Percentiles rank a stretch among this genome's conserved stretches.
These are phyloP conservation scores for Sebastes nivosus DNA, from an alignment of 2,797 vertebrate genomes.

Conservation along the genomic window DNA sequence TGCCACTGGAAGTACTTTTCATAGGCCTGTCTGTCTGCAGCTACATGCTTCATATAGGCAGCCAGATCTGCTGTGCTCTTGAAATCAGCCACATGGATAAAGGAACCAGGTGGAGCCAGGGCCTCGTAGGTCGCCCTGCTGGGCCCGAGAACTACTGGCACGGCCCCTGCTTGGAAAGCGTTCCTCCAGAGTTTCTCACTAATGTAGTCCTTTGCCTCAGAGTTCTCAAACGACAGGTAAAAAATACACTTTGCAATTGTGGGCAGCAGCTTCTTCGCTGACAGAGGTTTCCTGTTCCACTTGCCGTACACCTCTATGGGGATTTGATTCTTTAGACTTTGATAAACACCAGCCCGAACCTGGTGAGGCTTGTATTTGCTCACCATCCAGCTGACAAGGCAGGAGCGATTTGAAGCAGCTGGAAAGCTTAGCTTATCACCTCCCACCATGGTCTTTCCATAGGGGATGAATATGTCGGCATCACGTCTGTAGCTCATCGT, in stretches of 20 bases:
- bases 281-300: conserved; percentile 76
- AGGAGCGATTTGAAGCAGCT: conserved; percentile 73
- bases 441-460: conserved; percentile 81
- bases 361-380: conserved; percentile 83
- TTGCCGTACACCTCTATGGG: conserved; percentile 85
- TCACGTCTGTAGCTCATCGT: conserved; percentile 89
- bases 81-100: conserved; percentile 90
- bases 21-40: conserved; percentile 76
- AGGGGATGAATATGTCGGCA: conserved; percentile 89
- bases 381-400: conserved; percentile 88
- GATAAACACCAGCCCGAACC: conserved; percentile 78
- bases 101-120: conserved; percentile 82
- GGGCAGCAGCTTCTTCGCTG: conserved; percentile 77
- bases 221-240: conserved; percentile 93
- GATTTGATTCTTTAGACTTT: conserved; percentile 78
- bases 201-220: conserved; percentile 88
- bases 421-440: not conserved
- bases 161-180: conserved; percentile 77
- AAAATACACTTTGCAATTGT: conserved; percentile 85
- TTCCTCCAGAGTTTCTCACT: conserved; percentile 94
- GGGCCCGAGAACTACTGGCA: conserved; percentile 90
- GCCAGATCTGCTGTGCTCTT: conserved; percentile 79
- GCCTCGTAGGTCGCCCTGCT: conserved; percentile 83
- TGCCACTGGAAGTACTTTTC: conserved; percentile 84
- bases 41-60: conserved; percentile 77